Base-by-base conservation (phyloP, 1,140 invertebrate species). In the Lethrus apterus region DNA sequence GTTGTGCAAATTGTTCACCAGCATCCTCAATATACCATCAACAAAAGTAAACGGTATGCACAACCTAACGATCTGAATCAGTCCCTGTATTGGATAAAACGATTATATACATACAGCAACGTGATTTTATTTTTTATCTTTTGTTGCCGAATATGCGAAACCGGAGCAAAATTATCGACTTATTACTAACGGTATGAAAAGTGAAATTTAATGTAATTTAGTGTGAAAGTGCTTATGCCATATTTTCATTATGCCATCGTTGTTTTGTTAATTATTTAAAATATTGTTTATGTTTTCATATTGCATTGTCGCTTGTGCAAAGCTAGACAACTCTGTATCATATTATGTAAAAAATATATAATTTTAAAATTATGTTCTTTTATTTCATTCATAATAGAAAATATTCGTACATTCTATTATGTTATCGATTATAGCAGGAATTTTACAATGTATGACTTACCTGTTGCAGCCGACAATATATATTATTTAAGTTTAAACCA, bases 251-350 rank as follows among this genome's bases (percentile, higher is more conserved):
- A 18, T 46, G 55, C 54, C 54, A 59, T 59, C 53, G 38, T 51
- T 57, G 51, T 57, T 52, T 55, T 57, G 43, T 61, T 60, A 48
- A 58, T 55, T 56, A 60, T 59, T 57, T 62, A 56, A 57, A 41
- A 41, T 41, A 26, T 26, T 41, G 38, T 26, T 41, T 41, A 41
- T 41, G 49, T 55, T 56, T 56, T 57, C 55, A 57, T 58, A 51
- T 50, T 55, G 55, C 57, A 62, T 62, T 60, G 57, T 62, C 56
- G 60, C 60, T 64, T 64, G 50, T 51, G 60, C 62, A 55, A 56
- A 36, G 34, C 34, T 20, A 36, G n/a, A 41, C 9, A 41, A 41
- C 21, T 41, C 55, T 64, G 58, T 64, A 62, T 60, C 58, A 59
- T 64, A 64, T 50, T 55, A 58, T 64, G 51, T 56, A 56, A 61